Evolutionary conservation across 2,113 vertebrate genomes (phyloP), one percentile per base, ranked within the genome.

Genomic region (Centropus bengalensis): DNA sequence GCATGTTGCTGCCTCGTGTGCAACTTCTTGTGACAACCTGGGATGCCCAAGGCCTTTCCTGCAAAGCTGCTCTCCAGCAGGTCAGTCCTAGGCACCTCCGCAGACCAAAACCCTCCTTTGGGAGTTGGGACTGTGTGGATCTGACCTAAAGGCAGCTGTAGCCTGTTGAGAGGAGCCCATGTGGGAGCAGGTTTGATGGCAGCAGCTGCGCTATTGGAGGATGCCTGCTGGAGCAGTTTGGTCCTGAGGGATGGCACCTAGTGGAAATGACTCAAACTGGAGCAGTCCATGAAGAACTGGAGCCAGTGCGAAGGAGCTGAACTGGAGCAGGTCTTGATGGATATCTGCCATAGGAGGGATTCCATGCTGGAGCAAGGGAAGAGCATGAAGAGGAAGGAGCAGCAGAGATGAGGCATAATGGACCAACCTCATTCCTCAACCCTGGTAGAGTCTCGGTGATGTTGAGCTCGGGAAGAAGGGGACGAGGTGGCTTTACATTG

Each of bases 391-490:
- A n/a, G 21, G 28, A 14, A 32, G 3, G 36, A 10, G 24, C 40
- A 32, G 66, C 2, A 1, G 19, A 4, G 16, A 5, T 14, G 16
- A 12, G 26, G 22, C 7, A 0, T 22, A 5, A 6, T 0, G 28
- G 32, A 3, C 51, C 3, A 33, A 17, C 7, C 1, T 9, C 19
- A 1, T 12, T 26, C n/a, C 21, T 30, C 33, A 17, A 1, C 1
- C 7, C 4, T 15, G 1, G 32, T 13, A 30, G 15, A 59, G 49
- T 0, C 12, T 8, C 10, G 10, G 11, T 4, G 70, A 32, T 6
- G 40, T 0, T 20, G 10, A 22, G 24, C 71, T 36, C 5, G 33
- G 16, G 10, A 28, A 19, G 63, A 44, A 12, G 6, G 16, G 10
- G 6, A 16, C 5, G 6, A 14, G 14, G 7, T 2, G 44, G 1